A percentile compares a stretch with the other conserved stretches of the same genome.
phyloP scores from a whole-genome alignment of 2,888 invertebrate genomes.

The Platerodrilus igneus region DNA sequence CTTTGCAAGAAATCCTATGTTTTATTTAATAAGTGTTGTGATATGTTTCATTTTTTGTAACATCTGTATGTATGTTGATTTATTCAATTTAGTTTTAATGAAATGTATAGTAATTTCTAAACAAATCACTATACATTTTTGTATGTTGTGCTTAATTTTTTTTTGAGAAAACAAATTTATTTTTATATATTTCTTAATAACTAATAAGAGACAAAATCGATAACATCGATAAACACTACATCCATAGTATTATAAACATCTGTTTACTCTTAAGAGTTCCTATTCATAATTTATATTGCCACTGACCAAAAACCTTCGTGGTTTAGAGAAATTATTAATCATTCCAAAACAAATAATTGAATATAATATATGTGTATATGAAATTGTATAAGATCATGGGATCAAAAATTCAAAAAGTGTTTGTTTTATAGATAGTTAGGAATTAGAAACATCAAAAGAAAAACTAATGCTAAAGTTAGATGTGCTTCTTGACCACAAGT shows the following conservation, averaged over 20 bases:
- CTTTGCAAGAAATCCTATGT: constrained; percentile 17
- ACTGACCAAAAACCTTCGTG: constrained; percentile 27
- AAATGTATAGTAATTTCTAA: constrained; percentile 17
- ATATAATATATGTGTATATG: no score
- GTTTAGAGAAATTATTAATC: constrained; percentile 21
- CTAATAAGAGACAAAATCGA: constrained; percentile 20
- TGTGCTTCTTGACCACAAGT: no score
- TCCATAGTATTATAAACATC: constrained; percentile 21
- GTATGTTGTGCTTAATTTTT: constrained; percentile 12
- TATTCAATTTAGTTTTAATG: constrained; percentile 13
- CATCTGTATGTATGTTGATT: constrained; percentile 19
- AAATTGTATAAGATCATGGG: no score
- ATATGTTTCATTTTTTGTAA: constrained; percentile 23
- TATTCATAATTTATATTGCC: constrained; percentile 16
- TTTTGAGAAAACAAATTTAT: constrained; percentile 16
- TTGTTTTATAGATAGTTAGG: no score
- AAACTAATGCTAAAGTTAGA: no score
- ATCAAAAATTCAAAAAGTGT: no score
- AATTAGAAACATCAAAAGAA: no score
- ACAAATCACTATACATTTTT: constrained; percentile 22
- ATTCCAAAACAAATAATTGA: no score
- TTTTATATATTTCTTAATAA: constrained; percentile 21
- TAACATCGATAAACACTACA: constrained; percentile 19
- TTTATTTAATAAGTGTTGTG: constrained; percentile 20
- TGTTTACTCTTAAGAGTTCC: constrained; percentile 20